Base-by-base conservation (phyloP, 1,140 invertebrate genomes). In the Gryllus bimaculatus region DNA sequence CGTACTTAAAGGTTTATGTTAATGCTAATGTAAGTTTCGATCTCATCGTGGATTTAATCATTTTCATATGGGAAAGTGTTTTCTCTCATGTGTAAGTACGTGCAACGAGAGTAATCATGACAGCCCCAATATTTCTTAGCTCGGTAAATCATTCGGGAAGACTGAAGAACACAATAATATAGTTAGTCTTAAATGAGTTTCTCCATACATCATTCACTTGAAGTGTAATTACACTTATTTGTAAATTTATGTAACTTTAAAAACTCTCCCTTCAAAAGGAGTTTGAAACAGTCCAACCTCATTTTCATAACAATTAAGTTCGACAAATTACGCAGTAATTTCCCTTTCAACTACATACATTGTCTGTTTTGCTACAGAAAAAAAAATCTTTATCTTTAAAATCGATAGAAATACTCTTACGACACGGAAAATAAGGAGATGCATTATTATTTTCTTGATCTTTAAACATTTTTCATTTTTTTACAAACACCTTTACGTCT, bases 71-170 rank as follows among this genome's bases (percentile, higher is more conserved):
- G 26, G 20, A n/a, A 78, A 76, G 21, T 47, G 8, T 79, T 48
- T 75, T 75, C 49, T 81, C 81, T 80, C 26, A 75, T 75, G 26
- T 75, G 74, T 75, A 75, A 73, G 66, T 75, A 8, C 74, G 3
- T n/a, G 76, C 81, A n/a, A 20, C 78, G 48, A 80, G 8, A 79
- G 48, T 73, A 8, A 39, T 2, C 4, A n/a, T 73, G 26, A 49
- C 66, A 74, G 0, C 18, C 73, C 0, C 66, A 26, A 73, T 4
- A 49, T 5, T 18, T 78, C 73, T 75, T 75, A 5, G 1, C 8
- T 75, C 26, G 74, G 74, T 10, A 75, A 21, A 21, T 3, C 2
- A 75, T 3, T 21, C n/a, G 26, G 26, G n/a, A 75, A 15, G 26
- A 75, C 26, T 75, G 74, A 10, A 75, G 20, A 2, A 75, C 20